A percentile compares a stretch with the other conserved stretches of the same genome.
These are phyloP conservation scores for Drosophila willistoni DNA, from an alignment of 1,140 invertebrate species.

Conservation along the genomic window DNA sequence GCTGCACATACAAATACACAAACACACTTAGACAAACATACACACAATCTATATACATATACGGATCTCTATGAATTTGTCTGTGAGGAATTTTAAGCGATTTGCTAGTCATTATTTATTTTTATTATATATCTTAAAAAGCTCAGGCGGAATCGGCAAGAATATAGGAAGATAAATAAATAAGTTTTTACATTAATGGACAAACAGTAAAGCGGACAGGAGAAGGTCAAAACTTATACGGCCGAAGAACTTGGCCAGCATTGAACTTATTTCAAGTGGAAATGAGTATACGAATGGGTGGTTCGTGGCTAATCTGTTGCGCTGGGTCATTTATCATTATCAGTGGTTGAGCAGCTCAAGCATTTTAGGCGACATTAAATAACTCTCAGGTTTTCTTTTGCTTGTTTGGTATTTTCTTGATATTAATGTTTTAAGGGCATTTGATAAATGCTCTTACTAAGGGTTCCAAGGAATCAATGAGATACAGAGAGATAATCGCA, in stretches of 20 bases:
- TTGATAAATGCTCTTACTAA: constrained; percentile 52
- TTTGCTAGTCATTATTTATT: constrained; percentile 75
- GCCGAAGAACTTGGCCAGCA: constrained; percentile 56
- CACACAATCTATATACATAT: not conserved
- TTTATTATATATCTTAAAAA: constrained; percentile 37
- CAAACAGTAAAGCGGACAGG: constrained; percentile 26
- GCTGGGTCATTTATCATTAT: constrained; percentile 71
- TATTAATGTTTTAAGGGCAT: constrained; percentile 15
- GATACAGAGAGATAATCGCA: constrained; percentile 46
- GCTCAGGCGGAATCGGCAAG: not conserved
- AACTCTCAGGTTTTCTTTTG: not conserved
- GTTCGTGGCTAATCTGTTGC: constrained; percentile 11
- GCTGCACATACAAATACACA: too few species aligned
- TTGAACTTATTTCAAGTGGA: constrained; percentile 56
- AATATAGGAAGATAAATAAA: constrained; percentile 37
- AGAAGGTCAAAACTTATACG: constrained; percentile 53
- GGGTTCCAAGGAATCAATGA: constrained; percentile 28
- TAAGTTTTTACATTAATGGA: constrained; percentile 48
- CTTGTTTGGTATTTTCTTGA: not conserved
- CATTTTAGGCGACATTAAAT: constrained; percentile 59
- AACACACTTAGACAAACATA: too few species aligned
- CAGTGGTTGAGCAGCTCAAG: constrained; percentile 58
- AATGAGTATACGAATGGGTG: not conserved
- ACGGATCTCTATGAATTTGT: constrained; percentile 24
- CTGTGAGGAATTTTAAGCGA: constrained; percentile 75